Base-by-base conservation (phyloP, 2,888 invertebrate genomes). In the Caenorhabditis angaria region DNA sequence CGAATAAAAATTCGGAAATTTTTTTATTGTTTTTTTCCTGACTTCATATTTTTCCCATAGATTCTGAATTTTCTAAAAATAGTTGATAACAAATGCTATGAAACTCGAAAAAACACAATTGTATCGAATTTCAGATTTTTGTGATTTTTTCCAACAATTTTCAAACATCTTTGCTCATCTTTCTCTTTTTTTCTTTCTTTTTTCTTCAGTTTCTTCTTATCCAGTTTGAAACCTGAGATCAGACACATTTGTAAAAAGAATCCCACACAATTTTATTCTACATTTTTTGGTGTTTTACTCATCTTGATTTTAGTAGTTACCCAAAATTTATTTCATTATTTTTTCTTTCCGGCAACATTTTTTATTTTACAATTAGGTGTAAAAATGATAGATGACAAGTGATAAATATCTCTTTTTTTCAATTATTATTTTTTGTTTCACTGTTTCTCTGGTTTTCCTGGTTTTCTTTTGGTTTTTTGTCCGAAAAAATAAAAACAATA, bases 231-330 rank as follows among this genome's bases (percentile, higher is more conserved):
- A 71, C 63, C 60, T 61, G 71, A 71, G 66, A 67, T 67, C 63
- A 67, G 67, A 64, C 72, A 72, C 67, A 72, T 72, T 72, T 72
- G 72, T 72, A 72, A 72, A 57, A 64, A 67, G 72, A 72, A 72
- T 67, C 67, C 67, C 61, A 66, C 66, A 50, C 24, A 50, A 50
- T 3, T 51, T 24, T 22, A 51, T 51, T 51, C 24, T 51, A 51
- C 51, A 51, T 24, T 51, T 51, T 51, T 51, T n/a, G 51, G 6
- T 35, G 35, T 35, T 14, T 10, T 51, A 51, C 22, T 51, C 22
- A 51, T 51, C 6, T 10, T 35, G 6, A 35, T 48, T 48, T 51
- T 51, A 51, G 22, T 35, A 14, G 24, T 51, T 51, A 10, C 22
- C 10, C 22, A 22, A n/a, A 18, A 4, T 51, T 51, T 3, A 24